These are phyloP conservation scores for Trimorus sp. DNA, from an alignment of 2,888 invertebrate species.

Conservation along the genomic window DNA sequence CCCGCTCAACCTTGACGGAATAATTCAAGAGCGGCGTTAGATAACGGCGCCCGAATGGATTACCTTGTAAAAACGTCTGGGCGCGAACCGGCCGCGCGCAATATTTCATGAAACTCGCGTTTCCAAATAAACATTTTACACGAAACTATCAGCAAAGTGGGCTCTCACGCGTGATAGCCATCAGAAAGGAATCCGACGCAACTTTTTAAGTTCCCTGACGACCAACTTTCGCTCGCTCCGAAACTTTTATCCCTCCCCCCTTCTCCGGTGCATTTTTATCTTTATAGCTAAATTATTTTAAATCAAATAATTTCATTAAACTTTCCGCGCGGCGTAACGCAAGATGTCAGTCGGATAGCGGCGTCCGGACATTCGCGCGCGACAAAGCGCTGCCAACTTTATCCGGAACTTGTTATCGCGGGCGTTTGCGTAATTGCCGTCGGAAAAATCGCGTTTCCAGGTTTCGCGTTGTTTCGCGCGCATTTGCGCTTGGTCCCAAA, in stretches of 20 bases:
- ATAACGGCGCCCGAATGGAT: constrained; percentile 18
- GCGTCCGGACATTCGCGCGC: no score
- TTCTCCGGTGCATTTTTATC: constrained; percentile 43
- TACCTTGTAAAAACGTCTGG: constrained; percentile 28
- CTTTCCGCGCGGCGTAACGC: constrained; percentile 33
- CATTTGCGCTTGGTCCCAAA: no score
- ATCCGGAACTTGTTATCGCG: no score
- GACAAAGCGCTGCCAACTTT: no score
- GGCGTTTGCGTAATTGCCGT: no score
- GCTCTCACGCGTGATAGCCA: constrained; percentile 45
- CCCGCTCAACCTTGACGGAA: no score
- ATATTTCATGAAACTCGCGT: constrained; percentile 41
- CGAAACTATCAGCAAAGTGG: constrained; percentile 46
- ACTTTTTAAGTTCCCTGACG: constrained; percentile 50
- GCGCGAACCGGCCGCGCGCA: constrained; percentile 28
- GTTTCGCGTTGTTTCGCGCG: no score
- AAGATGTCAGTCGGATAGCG: constrained; percentile 37
- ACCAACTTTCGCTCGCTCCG: constrained; percentile 42
- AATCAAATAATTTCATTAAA: constrained; percentile 60
- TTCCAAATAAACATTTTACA: constrained; percentile 59
- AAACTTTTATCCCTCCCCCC: constrained; percentile 38
- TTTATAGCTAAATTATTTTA: constrained; percentile 54
- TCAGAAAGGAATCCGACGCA: constrained; percentile 52
- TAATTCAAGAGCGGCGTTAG: no score
- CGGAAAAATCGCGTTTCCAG: no score